Conservation (phyloP, 2,888 invertebrate species). For the Amphipyra tragopoginis region DNA sequence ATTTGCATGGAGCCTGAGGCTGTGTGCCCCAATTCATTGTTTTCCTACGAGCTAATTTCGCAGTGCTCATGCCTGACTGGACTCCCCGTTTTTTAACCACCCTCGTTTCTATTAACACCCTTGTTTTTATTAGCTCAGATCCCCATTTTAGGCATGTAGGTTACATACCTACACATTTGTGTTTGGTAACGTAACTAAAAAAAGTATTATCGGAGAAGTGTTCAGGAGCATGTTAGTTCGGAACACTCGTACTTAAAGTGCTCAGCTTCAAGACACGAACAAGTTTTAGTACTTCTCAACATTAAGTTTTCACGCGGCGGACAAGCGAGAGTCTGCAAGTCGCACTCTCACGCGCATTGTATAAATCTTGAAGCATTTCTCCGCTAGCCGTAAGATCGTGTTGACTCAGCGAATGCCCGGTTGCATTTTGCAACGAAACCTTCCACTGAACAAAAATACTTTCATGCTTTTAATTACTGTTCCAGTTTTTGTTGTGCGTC, state of each 20-base stretch:
- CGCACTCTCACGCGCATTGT: slow-evolving; percentile 57
- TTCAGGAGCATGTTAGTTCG: slow-evolving; percentile 26
- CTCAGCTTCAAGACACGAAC: slow-evolving; percentile 59
- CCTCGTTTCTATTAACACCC: slow-evolving; percentile 48
- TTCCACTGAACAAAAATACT: slow-evolving; percentile 32
- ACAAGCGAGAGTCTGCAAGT: slow-evolving; percentile 60
- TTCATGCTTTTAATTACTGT: slow-evolving; percentile 49
- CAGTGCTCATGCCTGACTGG: slow-evolving; percentile 61
- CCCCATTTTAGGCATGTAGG: slow-evolving; percentile 27
- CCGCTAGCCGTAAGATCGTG: slow-evolving; percentile 31
- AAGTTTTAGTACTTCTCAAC: slow-evolving; percentile 76
- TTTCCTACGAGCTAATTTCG: slow-evolving; percentile 66
- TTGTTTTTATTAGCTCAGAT: slow-evolving; percentile 53
- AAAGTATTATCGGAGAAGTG: slow-evolving; percentile 17
- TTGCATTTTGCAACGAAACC: slow-evolving; percentile 45
- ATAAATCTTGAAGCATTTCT: slow-evolving; percentile 68
- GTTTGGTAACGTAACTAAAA: slow-evolving; percentile 8
- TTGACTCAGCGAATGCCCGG: slow-evolving; percentile 40
- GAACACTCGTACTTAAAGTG: slow-evolving; percentile 33
- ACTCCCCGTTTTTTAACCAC: slow-evolving; percentile 54
- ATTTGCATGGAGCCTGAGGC: slow-evolving; percentile 45
- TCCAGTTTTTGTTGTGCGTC: slow-evolving; percentile 31
- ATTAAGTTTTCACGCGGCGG: slow-evolving; percentile 78
- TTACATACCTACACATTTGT: background rate
- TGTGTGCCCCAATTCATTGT: slow-evolving; percentile 59